Evolutionary conservation across 1,140 invertebrate genomes (phyloP).

Genomic region (Nephotettix cincticeps): DNA sequence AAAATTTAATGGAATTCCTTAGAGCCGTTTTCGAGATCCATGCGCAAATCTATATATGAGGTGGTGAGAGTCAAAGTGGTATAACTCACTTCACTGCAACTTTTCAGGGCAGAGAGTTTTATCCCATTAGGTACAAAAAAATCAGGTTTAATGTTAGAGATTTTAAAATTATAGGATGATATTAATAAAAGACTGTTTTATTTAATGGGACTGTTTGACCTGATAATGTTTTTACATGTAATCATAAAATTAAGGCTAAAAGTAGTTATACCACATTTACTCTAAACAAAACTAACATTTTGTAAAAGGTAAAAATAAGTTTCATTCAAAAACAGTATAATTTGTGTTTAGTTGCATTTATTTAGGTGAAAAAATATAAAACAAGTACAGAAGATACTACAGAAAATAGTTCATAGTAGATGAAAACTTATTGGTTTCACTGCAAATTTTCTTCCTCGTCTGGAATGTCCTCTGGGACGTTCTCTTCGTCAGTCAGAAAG

Average conservation of each 20-base stretch:
- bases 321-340: conserved; percentile 8
- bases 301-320: conserved; percentile 16
- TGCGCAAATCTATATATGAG: no score
- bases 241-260: conserved; percentile 6
- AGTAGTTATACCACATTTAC: conserved; percentile 3
- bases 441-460: conserved; percentile 12
- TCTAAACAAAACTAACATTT: not conserved
- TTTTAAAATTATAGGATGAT: not conserved
- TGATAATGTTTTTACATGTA: conserved; percentile 8
- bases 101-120: conserved; percentile 10
- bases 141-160: conserved; percentile 13
- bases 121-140: conserved; percentile 8
- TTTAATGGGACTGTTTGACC: conserved; percentile 10
- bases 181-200: conserved; percentile 14
- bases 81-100: conserved; percentile 7
- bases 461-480: conserved; percentile 9
- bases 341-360: conserved; percentile 13
- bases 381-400: conserved; percentile 1
- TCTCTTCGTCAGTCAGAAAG: conserved; percentile 5
- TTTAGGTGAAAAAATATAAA: conserved; percentile 14
- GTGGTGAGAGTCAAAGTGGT: conserved; percentile 11
- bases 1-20: no score
- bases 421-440: not conserved
- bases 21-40: no score
- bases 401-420: conserved; percentile 1